Evolutionary conservation across 92 coral and sea anemone species (phyloP), one percentile per base, ranked within the genome.

Genomic region (Scolanthus callimorphus): DNA sequence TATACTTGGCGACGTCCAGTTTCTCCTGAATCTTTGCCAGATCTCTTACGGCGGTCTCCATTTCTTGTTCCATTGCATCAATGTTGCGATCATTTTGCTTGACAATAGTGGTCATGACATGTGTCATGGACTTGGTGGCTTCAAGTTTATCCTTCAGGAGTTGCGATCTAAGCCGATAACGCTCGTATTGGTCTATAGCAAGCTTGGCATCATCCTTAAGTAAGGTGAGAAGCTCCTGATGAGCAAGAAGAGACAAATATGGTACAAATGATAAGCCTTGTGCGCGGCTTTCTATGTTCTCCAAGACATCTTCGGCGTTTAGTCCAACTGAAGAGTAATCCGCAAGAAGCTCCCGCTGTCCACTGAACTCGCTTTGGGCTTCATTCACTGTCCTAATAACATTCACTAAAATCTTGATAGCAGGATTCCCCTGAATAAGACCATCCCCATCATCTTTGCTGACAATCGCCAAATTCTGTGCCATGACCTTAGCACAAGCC

Each of bases 121-220:
- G 24, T 21, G 81, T 74, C 74, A 74, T 74, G 21, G 81, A 65
- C 11, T 74, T 48, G 2, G 74, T 48, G 45, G 81, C 81, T 48
- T 74, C 68, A 25, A 74, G 65, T 28, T 69, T 13, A 22, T 65
- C 55, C 4, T 12, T 31, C 46, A 65, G 47, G 28, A 47, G 52
- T 24, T 65, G 81, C 29, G 67, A 65, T 55, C 81, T 45, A 65
- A 74, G 25, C 65, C n/a, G n/a, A n/a, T n/a, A n/a, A n/a, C n/a
- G n/a, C n/a, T n/a, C n/a, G n/a, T n/a, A n/a, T n/a, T n/a, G 34
- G 13, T 74, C 49, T 55, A 74, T 74, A 1, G 74, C 81, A 73
- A 74, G 56, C 65, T 74, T 57, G 20, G 81, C 74, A 41, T 74
- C 81, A 57, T 74, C 81, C 57, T 74, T 65, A 17, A 74, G 20